Evolutionary conservation across 2,888 invertebrate genomes (phyloP).

Genomic region (Melolontha melolontha): DNA sequence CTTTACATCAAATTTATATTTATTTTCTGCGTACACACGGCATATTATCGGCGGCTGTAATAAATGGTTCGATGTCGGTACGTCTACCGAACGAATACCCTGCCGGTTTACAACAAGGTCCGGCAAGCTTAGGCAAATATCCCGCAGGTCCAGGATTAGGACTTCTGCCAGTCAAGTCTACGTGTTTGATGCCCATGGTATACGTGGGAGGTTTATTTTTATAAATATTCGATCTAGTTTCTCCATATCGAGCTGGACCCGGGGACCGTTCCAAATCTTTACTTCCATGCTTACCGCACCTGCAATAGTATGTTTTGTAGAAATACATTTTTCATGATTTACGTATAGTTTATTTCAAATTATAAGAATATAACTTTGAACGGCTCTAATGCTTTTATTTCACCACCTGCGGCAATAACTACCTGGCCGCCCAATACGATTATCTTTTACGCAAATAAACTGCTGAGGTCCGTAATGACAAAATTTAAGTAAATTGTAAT

Average conservation of each 20-base stretch:
- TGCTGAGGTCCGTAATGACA: no score
- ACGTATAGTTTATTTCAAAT: no score
- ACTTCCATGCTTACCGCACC: constrained; percentile 43
- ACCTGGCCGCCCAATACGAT: no score
- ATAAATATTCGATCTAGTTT: constrained; percentile 55
- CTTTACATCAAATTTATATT: constrained; percentile 8
- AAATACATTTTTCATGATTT: no score
- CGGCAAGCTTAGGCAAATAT: constrained; percentile 66
- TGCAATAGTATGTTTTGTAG: constrained; percentile 11
- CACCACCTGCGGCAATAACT: no score
- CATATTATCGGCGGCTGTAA: constrained; percentile 72
- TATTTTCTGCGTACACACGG: constrained; percentile 57
- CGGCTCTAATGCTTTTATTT: no score
- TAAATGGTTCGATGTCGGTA: constrained; percentile 69
- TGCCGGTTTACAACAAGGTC: constrained; percentile 64
- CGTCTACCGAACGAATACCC: constrained; percentile 74
- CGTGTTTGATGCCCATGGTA: constrained; percentile 53
- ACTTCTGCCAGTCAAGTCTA: constrained; percentile 56
- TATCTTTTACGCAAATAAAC: no score
- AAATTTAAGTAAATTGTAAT: no score
- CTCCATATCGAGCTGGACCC: constrained; percentile 66
- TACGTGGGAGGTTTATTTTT: constrained; percentile 58
- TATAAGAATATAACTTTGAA: no score
- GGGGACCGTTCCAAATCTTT: constrained; percentile 54
- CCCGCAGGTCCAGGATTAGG: constrained; percentile 69